phyloP scores from a whole-genome alignment of 1,140 invertebrate genomes.

The Coboldia fuscipes region DNA sequence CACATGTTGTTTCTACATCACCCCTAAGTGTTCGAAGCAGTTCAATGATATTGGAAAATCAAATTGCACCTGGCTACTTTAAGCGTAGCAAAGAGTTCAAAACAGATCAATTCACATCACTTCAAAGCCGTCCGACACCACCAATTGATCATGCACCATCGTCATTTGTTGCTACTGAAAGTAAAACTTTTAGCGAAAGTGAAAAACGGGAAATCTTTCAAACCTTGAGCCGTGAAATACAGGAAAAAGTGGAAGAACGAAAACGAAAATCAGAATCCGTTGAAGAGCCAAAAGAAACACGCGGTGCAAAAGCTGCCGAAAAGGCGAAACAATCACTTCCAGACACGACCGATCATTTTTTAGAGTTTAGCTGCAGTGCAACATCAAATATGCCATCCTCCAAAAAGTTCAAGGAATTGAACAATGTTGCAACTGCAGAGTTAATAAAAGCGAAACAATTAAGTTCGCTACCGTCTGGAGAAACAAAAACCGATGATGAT shows the following conservation, averaged over 20 bases:
- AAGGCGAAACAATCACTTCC: slow-evolving; percentile 19
- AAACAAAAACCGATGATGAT: no score
- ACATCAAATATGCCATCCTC: background rate
- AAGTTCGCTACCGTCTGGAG: background rate
- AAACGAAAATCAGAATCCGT: slow-evolving; percentile 25
- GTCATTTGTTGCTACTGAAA: no score
- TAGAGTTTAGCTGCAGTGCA: slow-evolving; percentile 23
- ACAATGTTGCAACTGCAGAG: no score
- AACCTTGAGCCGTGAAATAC: slow-evolving; percentile 45
- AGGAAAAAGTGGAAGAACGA: slow-evolving; percentile 31
- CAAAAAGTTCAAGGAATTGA: background rate
- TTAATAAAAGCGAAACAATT: background rate
- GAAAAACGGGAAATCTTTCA: slow-evolving; percentile 51
- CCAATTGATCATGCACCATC: no score
- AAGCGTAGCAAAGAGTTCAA: slow-evolving; percentile 11
- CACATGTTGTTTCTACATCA: slow-evolving; percentile 18
- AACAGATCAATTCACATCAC: background rate
- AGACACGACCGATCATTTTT: slow-evolving; percentile 29
- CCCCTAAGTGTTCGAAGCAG: slow-evolving; percentile 44
- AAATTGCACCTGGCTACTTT: slow-evolving; percentile 20
- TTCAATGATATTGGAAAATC: slow-evolving; percentile 27
- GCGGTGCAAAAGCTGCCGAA: slow-evolving; percentile 35
- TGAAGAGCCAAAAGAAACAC: slow-evolving; percentile 34
- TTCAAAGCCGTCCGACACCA: background rate
- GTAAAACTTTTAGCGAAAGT: slow-evolving; percentile 30